Evolutionary conservation across 2,113 vertebrate species (phyloP), one percentile per base, ranked within the genome.

Genomic region (Suricata suricatta): DNA sequence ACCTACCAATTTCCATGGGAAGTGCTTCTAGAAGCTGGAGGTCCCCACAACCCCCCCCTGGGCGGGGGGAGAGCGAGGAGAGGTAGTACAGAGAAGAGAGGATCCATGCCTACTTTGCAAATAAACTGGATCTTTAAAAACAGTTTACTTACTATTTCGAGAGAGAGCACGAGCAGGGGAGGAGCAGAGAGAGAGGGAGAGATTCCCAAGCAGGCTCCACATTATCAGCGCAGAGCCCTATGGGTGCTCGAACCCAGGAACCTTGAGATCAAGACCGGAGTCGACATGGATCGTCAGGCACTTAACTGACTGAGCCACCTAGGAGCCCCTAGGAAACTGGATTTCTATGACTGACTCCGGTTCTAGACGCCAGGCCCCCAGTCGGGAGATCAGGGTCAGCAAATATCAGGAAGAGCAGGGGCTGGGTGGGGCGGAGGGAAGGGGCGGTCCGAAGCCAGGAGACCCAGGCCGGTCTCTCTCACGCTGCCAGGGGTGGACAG

Each of bases 401-500:
- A 66, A 6, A 2, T 27, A 4, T 25, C 7, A 6, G 15, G 33
- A 74, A 10, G 35, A 25, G n/a, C 38, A 29, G 41, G 7, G 68
- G 29, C 54, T 16, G 14, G 60, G 33, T 25, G 47, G 50, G 33
- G 21, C 41, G 60, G 77, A 33, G 15, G 38, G 35, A 7, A 52
- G 72, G 38, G 31, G 5, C 1, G 3, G 9, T 38, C 35, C 0
- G 88, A 38, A 31, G 23, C 74, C 29, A 0, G n/a, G 33, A 68
- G 63, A 38, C 21, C n/a, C 57, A 52, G 74, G 60, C 66, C 80
- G 23, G 47, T 47, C 47, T 31, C 27, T 60, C n/a, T 86, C 41
- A 89, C 31, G 80, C 33, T 16, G 60, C 31, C 60, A 98, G 98
- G 88, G 89, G 81, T 4, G 95, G 80, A 7, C 95, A 89, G 47